Evolutionary conservation across 1,140 invertebrate species (phyloP), one percentile per base, ranked within the genome.

Genomic region (Rhopalosiphum padi): DNA sequence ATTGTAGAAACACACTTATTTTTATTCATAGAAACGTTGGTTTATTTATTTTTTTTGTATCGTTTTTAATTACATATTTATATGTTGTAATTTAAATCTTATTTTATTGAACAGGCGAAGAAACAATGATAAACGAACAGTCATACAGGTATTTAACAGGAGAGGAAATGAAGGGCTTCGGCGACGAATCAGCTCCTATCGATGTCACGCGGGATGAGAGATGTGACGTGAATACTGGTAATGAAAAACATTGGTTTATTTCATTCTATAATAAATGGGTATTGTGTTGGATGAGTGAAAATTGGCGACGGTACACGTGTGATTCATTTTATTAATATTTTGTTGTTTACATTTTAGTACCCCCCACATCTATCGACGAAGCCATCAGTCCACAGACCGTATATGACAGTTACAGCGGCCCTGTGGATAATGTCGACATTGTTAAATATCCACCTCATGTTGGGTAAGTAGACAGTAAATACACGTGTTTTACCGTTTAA

Each of bases 91-190:
- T 48, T 48, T 51, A 35, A 91, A 82, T 48, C 4, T 22, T 11
- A 53, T 37, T n/a, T 53, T 30, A 51, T 86, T 93, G 8, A 86
- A 46, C 95, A 98, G 98, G 97, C 95, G 98, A 98, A 95, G 98
- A 99, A 95, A 97, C 97, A 91, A 96, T 98, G 95, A 96, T 98
- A 87, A 98, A 97, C 94, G 98, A 99, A 95, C 98, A 99, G 94
- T 98, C 98, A 2, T 99, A 99, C 95, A 96, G 98, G 93, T 99
- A 99, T 95, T 96, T 99, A 93, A 99, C 98, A 6, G 97, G 97
- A 55, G 98, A 99, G 95, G 97, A 99, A 95, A 99, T 99, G 98
- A 99, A 99, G 95, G 98, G 97, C 94, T 95, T 99, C 60, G 97
- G 98, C 86, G 98, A 99, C 95, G 98, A 99, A 95, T 99, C 98